Conservation (phyloP, 1,140 invertebrate species). For the Nylanderia fulva region DNA sequence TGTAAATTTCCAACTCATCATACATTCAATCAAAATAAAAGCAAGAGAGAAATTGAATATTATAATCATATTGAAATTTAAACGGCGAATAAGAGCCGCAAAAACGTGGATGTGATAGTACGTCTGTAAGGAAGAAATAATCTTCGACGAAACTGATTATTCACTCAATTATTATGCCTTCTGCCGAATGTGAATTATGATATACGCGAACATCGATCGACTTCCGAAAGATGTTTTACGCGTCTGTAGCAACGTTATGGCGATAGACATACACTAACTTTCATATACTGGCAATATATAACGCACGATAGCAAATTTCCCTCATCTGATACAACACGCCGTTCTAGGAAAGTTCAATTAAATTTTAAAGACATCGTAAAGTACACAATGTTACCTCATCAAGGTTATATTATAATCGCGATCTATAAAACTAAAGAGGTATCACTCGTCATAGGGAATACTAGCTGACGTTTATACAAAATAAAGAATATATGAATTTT, state of each 20-base stretch:
- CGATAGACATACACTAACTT: neutral
- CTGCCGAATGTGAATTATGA: too few relatives aligned
- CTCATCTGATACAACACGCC: neutral
- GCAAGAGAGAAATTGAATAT: neutral
- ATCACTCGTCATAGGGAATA: neutral
- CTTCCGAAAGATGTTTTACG: neutral
- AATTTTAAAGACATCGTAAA: constrained; percentile 32
- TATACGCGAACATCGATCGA: neutral
- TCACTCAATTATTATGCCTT: too few relatives aligned
- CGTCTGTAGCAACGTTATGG: neutral
- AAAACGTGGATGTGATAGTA: too few relatives aligned
- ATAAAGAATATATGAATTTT: neutral
- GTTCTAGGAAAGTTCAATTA: constrained; percentile 26
- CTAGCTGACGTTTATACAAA: neutral
- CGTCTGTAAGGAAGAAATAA: too few relatives aligned
- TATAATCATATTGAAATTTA: too few relatives aligned
- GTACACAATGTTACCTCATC: neutral
- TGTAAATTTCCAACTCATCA: neutral
- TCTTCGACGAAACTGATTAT: too few relatives aligned
- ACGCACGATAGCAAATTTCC: constrained; percentile 24
- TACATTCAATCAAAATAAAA: neutral
- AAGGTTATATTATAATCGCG: constrained; percentile 8
- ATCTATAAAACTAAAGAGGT: neutral
- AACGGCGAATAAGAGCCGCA: too few relatives aligned
- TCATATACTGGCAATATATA: neutral